These are phyloP conservation scores for Cryptus viduatorius DNA, from an alignment of 2,888 invertebrate species.

Conservation along the genomic window DNA sequence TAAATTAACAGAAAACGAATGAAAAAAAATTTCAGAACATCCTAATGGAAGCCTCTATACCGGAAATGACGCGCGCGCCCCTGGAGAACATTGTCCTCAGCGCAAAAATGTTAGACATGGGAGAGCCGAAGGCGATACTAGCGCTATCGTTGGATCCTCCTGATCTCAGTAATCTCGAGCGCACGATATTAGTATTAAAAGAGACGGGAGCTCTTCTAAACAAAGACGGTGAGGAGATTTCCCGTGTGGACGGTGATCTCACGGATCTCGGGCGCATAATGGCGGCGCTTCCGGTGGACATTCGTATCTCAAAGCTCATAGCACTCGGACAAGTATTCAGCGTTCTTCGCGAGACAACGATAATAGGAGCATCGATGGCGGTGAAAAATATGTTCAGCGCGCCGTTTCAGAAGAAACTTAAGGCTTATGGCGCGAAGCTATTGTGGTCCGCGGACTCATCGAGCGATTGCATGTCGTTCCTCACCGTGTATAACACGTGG, in stretches of 20 bases:
- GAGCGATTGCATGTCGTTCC: slow-evolving; percentile 94
- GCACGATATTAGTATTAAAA: slow-evolving; percentile 94
- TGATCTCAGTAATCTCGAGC: slow-evolving; percentile 91
- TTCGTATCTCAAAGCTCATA: slow-evolving; percentile 93
- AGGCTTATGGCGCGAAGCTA: slow-evolving; percentile 91
- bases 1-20: slow-evolving; percentile 75
- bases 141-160: slow-evolving; percentile 96
- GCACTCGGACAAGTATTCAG: slow-evolving; percentile 95
- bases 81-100: slow-evolving; percentile 92
- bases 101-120: slow-evolving; percentile 93
- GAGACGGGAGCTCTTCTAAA: slow-evolving; percentile 92
- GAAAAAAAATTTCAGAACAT: slow-evolving; percentile 66
- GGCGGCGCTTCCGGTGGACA: slow-evolving; percentile 93
- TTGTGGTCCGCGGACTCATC: slow-evolving; percentile 93
- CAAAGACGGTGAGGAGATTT: slow-evolving; percentile 86
- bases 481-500: slow-evolving; percentile 94
- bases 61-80: slow-evolving; percentile 93
- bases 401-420: slow-evolving; percentile 89
- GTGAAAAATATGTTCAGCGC: slow-evolving; percentile 92
- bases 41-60: slow-evolving; percentile 87
- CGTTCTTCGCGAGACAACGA: slow-evolving; percentile 92
- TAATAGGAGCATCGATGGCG: slow-evolving; percentile 95
- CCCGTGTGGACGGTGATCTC: slow-evolving; percentile 92
- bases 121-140: slow-evolving; percentile 92
- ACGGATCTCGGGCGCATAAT: slow-evolving; percentile 94